Evolutionary conservation across 37 sponge, comb jelly and placozoan species (phyloP).

Genomic region (Geodia barretti): DNA sequence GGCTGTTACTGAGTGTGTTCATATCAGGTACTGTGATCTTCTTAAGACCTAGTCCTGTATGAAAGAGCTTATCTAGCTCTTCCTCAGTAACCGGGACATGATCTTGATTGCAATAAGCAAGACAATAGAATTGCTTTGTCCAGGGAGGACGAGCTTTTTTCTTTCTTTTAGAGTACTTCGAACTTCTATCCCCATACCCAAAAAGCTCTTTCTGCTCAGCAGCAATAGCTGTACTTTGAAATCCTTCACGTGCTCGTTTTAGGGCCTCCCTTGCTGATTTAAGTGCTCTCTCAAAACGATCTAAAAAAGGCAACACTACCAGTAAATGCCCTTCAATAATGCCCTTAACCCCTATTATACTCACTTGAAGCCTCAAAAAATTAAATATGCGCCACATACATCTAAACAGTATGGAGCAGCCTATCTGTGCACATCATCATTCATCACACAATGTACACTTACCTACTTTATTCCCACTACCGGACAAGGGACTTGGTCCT

Average conservation of each 20-base stretch:
- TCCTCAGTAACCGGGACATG: not conserved
- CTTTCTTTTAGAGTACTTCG: no score
- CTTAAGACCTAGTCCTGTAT: not conserved
- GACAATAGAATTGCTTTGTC: not conserved
- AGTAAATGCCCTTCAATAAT: no score
- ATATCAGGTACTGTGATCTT: not conserved
- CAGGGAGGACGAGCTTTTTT: not conserved
- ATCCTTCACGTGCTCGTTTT: not conserved
- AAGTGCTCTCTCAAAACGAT: slow-evolving; percentile 5
- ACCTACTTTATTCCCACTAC: no score
- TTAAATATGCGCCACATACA: no score
- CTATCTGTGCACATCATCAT: no score
- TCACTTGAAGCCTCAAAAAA: no score
- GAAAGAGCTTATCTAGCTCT: not conserved
- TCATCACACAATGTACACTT: no score
- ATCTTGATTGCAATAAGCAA: not conserved
- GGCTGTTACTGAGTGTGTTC: not conserved
- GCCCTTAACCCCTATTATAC: no score
- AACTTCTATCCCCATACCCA: not conserved
- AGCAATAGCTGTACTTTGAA: slow-evolving; percentile 3
- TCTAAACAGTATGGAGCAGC: no score
- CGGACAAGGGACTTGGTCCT: no score
- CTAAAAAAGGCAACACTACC: no score
- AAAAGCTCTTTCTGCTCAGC: slow-evolving; percentile 8
- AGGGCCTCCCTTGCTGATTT: slow-evolving; percentile 1